Percentiles rank a stretch among this genome's conserved stretches.
These are phyloP conservation scores for Muscidifurax raptorellus DNA, from an alignment of 1,140 invertebrate species.

Conservation along the genomic window DNA sequence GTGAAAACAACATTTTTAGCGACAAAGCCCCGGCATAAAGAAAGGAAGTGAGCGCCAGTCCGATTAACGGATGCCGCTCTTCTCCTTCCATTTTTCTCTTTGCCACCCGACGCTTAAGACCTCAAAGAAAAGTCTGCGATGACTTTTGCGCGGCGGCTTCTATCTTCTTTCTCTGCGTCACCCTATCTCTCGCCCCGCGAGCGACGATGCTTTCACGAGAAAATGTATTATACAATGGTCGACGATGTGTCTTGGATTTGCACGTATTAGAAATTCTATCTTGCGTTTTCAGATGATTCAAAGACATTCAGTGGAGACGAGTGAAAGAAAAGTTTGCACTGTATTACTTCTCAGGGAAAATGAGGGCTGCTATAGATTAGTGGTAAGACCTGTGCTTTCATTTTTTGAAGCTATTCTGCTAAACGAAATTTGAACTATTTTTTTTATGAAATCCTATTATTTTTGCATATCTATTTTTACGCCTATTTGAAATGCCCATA, in stretches of 20 bases:
- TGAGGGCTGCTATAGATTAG: no score
- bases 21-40: slow-evolving; percentile 52
- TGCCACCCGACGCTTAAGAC: background rate
- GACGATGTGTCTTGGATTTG: background rate
- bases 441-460: no score
- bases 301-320: background rate
- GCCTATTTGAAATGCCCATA: no score
- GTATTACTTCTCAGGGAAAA: background rate
- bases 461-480: no score
- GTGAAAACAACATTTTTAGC: slow-evolving; percentile 53
- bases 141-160: slow-evolving; percentile 9
- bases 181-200: slow-evolving; percentile 5
- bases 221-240: background rate
- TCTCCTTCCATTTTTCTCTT: background rate
- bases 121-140: slow-evolving; percentile 22
- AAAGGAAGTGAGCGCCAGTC: slow-evolving; percentile 51
- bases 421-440: no score
- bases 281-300: background rate
- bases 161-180: slow-evolving; percentile 3
- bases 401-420: no score
- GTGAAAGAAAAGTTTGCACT: background rate
- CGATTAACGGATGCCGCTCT: slow-evolving; percentile 52
- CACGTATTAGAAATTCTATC: slow-evolving; percentile 26
- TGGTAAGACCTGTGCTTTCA: no score
- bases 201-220: slow-evolving; percentile 22